phyloP scores from a whole-genome alignment of 1,140 invertebrate species.

The Pentalonia nigronervosa region DNA sequence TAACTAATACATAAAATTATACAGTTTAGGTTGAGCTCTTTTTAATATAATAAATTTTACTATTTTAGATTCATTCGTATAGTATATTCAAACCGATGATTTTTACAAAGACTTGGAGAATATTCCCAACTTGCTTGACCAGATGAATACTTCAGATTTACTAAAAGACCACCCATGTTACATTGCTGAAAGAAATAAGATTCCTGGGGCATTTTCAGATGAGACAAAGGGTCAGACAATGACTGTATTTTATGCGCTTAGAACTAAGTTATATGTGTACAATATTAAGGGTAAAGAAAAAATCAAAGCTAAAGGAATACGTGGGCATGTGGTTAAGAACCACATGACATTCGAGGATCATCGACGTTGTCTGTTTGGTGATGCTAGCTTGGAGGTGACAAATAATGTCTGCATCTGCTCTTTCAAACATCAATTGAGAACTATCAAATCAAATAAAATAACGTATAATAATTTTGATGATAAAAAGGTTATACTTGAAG shows the following conservation, averaged over 20 bases:
- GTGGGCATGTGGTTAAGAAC: background rate
- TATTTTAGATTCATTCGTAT: slow-evolving; percentile 30
- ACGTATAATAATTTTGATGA: background rate
- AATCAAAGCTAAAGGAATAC: background rate
- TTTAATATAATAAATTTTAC: too few species aligned
- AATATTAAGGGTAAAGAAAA: background rate
- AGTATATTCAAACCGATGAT: background rate
- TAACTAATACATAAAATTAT: too few species aligned
- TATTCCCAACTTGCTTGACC: background rate
- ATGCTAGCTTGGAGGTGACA: too few species aligned
- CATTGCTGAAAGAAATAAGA: too few species aligned
- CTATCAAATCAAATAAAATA: background rate
- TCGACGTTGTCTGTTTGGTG: too few species aligned
- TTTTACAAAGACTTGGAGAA: background rate
- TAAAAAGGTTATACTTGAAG: too few species aligned
- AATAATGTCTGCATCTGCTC: background rate
- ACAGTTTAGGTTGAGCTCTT: too few species aligned
- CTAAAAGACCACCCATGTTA: background rate
- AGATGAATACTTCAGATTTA: background rate
- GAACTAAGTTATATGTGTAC: too few species aligned
- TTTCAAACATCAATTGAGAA: background rate
- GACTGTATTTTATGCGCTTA: too few species aligned
- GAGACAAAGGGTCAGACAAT: too few species aligned
- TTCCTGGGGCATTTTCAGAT: too few species aligned
- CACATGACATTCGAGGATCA: background rate